These are phyloP conservation scores for Tinea pellionella DNA, from an alignment of 2,888 invertebrate genomes.

Conservation along the genomic window DNA sequence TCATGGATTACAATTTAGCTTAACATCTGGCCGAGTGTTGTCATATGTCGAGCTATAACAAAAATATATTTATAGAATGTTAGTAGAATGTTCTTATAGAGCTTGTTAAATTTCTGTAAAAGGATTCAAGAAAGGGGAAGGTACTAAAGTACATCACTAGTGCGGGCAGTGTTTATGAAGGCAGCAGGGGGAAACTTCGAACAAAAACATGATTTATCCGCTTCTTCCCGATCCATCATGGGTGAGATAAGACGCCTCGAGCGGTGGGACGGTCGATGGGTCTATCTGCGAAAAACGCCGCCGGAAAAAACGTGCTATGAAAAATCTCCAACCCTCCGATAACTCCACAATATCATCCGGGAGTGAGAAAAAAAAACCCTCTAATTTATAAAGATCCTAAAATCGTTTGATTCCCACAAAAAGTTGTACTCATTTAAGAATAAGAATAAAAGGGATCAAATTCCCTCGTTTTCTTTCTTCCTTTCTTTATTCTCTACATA, in stretches of 20 bases:
- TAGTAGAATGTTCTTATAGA: too few species aligned
- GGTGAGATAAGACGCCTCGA: conserved; percentile 35
- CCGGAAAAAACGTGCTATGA: background rate
- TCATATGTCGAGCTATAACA: too few species aligned
- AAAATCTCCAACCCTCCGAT: conserved; percentile 7
- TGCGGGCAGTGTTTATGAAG: conserved; percentile 16
- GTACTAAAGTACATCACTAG: background rate
- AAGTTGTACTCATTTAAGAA: background rate
- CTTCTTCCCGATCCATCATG: conserved; percentile 48
- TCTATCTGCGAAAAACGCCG: conserved; percentile 14
- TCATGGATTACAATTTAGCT: too few species aligned
- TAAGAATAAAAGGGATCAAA: background rate
- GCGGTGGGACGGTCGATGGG: conserved; percentile 8
- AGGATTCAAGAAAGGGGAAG: too few species aligned
- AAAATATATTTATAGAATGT: too few species aligned
- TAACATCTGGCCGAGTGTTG: too few species aligned
- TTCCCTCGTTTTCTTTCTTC: background rate
- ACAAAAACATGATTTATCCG: conserved; percentile 52
- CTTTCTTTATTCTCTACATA: too few species aligned
- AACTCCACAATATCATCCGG: background rate
- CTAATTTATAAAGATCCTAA: background rate
- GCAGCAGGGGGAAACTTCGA: conserved; percentile 16
- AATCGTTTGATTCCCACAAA: background rate
- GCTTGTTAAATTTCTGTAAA: too few species aligned
- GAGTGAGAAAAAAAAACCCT: background rate